phyloP scores from a whole-genome alignment of 2,113 vertebrate species.

The Zapornia atra region DNA sequence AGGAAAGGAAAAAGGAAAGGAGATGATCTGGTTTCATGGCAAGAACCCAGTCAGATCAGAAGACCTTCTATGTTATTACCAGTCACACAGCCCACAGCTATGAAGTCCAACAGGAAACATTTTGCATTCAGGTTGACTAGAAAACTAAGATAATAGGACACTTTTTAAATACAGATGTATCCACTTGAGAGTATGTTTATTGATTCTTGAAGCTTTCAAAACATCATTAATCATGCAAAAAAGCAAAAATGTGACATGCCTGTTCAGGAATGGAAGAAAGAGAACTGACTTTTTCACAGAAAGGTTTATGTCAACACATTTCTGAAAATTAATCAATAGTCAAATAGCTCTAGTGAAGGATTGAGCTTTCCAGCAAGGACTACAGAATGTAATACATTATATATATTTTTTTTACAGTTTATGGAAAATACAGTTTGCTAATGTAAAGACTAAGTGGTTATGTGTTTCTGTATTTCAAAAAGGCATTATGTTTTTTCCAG shows the following conservation, averaged over 20 bases:
- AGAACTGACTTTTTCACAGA: constrained; percentile 8
- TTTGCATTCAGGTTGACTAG: constrained; percentile 7
- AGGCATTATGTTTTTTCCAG: background rate
- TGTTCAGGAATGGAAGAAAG: background rate
- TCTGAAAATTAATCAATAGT: constrained; percentile 62
- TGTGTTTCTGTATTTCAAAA: background rate
- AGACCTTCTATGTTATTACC: background rate
- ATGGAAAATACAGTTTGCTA: background rate
- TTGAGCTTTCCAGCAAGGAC: background rate
- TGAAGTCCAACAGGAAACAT: background rate
- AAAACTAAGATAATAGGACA: background rate
- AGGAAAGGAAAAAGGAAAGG: background rate
- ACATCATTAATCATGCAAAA: constrained; percentile 60
- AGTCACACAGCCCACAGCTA: background rate
- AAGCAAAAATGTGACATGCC: background rate
- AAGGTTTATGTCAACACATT: constrained; percentile 35
- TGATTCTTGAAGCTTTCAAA: constrained; percentile 53
- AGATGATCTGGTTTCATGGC: background rate
- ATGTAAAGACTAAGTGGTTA: background rate
- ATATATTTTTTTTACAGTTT: background rate
- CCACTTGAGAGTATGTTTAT: constrained; percentile 14
- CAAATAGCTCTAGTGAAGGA: constrained; percentile 48
- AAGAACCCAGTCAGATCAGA: background rate
- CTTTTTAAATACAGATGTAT: constrained; percentile 37
- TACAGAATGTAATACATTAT: background rate